Percentiles rank a stretch among this genome's conserved stretches.
phyloP scores from a whole-genome alignment of 2,797 vertebrate species.

The Xenentodon cancila region DNA sequence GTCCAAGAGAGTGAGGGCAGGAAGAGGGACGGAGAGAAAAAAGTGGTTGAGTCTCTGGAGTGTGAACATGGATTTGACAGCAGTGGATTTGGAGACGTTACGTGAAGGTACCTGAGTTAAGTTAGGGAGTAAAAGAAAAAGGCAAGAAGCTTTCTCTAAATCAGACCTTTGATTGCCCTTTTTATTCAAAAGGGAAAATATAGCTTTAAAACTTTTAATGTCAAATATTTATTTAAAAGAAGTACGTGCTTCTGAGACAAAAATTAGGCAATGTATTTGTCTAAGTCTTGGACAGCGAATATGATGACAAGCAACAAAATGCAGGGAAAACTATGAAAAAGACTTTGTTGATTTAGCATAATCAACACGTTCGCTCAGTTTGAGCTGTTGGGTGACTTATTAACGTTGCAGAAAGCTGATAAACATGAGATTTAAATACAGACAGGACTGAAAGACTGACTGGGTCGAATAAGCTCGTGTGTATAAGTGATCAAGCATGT shows the following conservation, averaged over 20 bases:
- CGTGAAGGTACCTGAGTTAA: conserved; percentile 37
- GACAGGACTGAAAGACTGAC: background rate
- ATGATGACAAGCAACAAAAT: background rate
- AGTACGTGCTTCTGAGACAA: background rate
- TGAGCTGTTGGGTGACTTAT: conserved; percentile 5
- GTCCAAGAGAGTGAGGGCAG: conserved; percentile 20
- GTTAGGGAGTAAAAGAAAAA: background rate
- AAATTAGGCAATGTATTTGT: background rate
- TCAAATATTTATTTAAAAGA: too few species aligned
- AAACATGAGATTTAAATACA: conserved; percentile 1
- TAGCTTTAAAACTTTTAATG: too few species aligned
- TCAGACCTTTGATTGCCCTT: background rate
- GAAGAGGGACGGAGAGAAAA: background rate
- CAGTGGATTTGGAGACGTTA: conserved; percentile 3
- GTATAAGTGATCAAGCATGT: conserved; percentile 22
- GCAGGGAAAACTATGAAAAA: background rate
- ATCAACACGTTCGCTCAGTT: background rate
- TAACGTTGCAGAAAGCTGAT: conserved; percentile 4
- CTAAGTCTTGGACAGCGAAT: background rate
- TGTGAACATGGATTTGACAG: conserved; percentile 19
- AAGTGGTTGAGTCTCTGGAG: conserved; percentile 1
- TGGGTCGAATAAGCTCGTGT: conserved; percentile 34
- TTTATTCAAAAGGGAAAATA: background rate
- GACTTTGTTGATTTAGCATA: conserved; percentile 2
- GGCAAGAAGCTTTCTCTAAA: background rate